Conservation (phyloP, 64 coral and sea anemone genomes). For the Montipora efflorescens region DNA sequence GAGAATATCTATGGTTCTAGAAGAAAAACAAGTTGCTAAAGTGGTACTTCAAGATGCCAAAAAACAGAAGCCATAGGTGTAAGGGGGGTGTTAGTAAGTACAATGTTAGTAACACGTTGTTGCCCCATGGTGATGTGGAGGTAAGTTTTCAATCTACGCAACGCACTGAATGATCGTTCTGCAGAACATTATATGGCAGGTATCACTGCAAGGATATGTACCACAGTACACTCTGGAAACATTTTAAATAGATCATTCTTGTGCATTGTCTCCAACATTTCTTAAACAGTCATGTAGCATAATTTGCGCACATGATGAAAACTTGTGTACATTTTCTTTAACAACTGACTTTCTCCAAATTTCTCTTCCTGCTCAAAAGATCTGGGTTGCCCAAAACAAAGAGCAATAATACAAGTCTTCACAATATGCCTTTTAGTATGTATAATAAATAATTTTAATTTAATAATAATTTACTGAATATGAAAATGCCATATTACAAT, state of each 20-base stretch:
- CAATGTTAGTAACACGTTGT: slow-evolving; percentile 31
- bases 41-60: no score
- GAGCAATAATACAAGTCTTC: background rate
- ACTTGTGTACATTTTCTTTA: no score
- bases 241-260: slow-evolving; percentile 59
- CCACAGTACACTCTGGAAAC: slow-evolving; percentile 30
- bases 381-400: background rate
- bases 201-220: slow-evolving; percentile 58
- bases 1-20: no score
- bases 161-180: slow-evolving; percentile 14
- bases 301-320: no score
- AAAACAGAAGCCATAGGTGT: no score
- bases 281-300: slow-evolving; percentile 21
- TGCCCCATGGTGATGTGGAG: slow-evolving; percentile 48
- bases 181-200: slow-evolving; percentile 18
- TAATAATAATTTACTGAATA: background rate
- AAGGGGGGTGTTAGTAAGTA: background rate
- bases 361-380: no score
- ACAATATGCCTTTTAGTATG: background rate
- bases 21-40: no score
- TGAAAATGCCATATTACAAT: background rate
- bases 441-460: no score
- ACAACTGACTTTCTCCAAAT: no score
- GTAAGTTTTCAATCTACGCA: slow-evolving; percentile 29
- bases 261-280: slow-evolving; percentile 47